phyloP scores from a whole-genome alignment of 1,140 invertebrate genomes.

The Drosophila paulistorum region DNA sequence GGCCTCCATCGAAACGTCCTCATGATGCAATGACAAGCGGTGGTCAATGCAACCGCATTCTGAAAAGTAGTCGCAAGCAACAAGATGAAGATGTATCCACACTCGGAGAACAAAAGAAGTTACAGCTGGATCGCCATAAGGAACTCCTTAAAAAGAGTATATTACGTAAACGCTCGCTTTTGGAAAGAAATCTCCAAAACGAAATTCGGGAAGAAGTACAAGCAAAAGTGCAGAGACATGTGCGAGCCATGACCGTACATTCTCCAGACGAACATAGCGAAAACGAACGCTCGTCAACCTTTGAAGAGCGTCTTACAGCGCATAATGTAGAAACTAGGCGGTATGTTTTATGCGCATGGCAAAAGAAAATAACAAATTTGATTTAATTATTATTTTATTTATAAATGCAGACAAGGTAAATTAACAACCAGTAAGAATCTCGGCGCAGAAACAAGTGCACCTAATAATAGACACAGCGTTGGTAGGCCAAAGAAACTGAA shows the following conservation, averaged over 20 bases:
- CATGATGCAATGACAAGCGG: slow-evolving; percentile 33
- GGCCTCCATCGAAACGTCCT: slow-evolving; percentile 50
- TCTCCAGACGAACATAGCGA: slow-evolving; percentile 67
- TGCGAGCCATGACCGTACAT: slow-evolving; percentile 76
- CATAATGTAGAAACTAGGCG: slow-evolving; percentile 48
- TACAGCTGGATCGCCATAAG: slow-evolving; percentile 87
- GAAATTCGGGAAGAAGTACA: slow-evolving; percentile 93
- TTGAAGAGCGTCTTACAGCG: slow-evolving; percentile 44
- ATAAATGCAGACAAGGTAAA: slow-evolving; percentile 25
- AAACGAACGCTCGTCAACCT: slow-evolving; percentile 41
- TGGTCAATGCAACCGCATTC: slow-evolving; percentile 30
- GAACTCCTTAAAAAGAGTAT: slow-evolving; percentile 97
- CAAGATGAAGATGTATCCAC: slow-evolving; percentile 37
- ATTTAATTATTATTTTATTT: neutral
- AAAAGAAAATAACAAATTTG: neutral
- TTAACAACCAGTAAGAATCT: slow-evolving; percentile 16
- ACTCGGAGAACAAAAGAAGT: slow-evolving; percentile 52
- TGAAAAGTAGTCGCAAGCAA: slow-evolving; percentile 53
- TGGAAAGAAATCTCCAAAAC: slow-evolving; percentile 95
- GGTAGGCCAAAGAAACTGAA: slow-evolving; percentile 76
- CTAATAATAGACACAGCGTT: slow-evolving; percentile 53
- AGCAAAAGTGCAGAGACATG: slow-evolving; percentile 79
- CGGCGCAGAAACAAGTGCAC: slow-evolving; percentile 30
- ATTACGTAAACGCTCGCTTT: slow-evolving; percentile 92
- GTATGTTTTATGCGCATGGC: slow-evolving; percentile 19